Conservation (phyloP, 2,888 invertebrate genomes). For the Brenthis hecate region DNA sequence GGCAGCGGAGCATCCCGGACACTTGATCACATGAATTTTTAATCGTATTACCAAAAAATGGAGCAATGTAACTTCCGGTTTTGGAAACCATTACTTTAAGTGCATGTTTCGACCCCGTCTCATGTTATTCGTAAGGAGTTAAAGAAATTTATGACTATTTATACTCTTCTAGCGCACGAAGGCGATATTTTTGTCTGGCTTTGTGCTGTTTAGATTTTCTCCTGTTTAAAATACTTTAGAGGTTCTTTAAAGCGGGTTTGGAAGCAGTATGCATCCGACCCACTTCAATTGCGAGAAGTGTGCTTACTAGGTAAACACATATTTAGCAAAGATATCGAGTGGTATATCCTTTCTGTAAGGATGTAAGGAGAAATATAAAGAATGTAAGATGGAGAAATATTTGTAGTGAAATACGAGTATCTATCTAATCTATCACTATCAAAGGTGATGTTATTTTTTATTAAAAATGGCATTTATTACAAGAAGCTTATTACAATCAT, state of each 20-base stretch:
- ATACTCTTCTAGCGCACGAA: conserved; percentile 30
- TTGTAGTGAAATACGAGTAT: too few species aligned
- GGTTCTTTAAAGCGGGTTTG: conserved; percentile 3
- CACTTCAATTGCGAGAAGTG: conserved; percentile 6
- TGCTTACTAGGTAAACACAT: background rate
- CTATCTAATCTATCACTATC: too few species aligned
- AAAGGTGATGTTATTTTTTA: too few species aligned
- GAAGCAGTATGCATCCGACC: background rate
- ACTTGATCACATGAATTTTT: conserved; percentile 64
- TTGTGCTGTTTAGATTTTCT: conserved; percentile 17
- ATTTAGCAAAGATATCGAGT: background rate
- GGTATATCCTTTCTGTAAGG: too few species aligned
- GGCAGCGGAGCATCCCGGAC: conserved; percentile 45
- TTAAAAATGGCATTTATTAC: too few species aligned
- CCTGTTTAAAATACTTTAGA: conserved; percentile 1
- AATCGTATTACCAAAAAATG: conserved; percentile 58
- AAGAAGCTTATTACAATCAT: too few species aligned
- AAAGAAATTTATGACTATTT: conserved; percentile 34
- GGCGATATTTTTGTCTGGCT: conserved; percentile 22
- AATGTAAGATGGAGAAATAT: too few species aligned
- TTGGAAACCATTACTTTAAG: conserved; percentile 65
- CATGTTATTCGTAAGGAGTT: conserved; percentile 41
- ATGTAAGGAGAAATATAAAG: too few species aligned
- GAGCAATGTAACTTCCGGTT: conserved; percentile 50
- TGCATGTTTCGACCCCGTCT: conserved; percentile 54